Conservation (phyloP, 2,888 invertebrate genomes). For the Pristionchus maxplancki region DNA sequence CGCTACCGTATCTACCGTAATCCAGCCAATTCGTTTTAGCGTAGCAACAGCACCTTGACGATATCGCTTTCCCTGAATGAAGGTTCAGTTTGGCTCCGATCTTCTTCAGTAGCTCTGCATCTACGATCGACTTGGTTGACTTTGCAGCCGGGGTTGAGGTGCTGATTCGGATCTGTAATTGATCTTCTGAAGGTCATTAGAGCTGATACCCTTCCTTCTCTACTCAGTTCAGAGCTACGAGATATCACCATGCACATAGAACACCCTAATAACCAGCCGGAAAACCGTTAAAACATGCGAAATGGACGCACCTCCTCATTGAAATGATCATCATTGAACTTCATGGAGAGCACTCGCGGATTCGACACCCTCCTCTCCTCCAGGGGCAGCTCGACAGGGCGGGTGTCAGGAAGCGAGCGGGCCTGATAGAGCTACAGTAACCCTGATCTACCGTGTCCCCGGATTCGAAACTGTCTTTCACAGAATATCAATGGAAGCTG, state of each 20-base stretch:
- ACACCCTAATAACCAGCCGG: too few species aligned
- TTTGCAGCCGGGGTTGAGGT: not conserved
- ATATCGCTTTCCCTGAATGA: slow-evolving; percentile 40
- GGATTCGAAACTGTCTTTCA: too few species aligned
- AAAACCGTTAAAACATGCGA: too few species aligned
- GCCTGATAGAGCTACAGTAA: slow-evolving; percentile 6
- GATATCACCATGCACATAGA: too few species aligned
- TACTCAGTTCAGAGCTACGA: too few species aligned
- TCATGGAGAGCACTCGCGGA: slow-evolving; percentile 20
- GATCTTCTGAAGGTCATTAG: not conserved
- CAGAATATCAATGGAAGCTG: too few species aligned
- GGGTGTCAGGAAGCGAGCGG: not conserved
- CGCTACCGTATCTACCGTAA: not conserved
- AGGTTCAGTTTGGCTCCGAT: slow-evolving; percentile 49
- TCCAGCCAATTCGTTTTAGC: not conserved
- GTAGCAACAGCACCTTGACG: slow-evolving; percentile 36
- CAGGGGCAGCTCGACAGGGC: not conserved
- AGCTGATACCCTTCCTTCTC: not conserved
- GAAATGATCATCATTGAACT: slow-evolving; percentile 24
- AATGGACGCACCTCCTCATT: too few species aligned
- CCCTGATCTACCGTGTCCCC: too few species aligned
- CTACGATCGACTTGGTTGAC: slow-evolving; percentile 38
- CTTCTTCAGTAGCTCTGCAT: slow-evolving; percentile 48
- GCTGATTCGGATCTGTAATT: not conserved
- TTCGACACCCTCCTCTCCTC: slow-evolving; percentile 10